Base-by-base conservation (phyloP, 2,113 vertebrate genomes). In the Heteronetta atricapilla region DNA sequence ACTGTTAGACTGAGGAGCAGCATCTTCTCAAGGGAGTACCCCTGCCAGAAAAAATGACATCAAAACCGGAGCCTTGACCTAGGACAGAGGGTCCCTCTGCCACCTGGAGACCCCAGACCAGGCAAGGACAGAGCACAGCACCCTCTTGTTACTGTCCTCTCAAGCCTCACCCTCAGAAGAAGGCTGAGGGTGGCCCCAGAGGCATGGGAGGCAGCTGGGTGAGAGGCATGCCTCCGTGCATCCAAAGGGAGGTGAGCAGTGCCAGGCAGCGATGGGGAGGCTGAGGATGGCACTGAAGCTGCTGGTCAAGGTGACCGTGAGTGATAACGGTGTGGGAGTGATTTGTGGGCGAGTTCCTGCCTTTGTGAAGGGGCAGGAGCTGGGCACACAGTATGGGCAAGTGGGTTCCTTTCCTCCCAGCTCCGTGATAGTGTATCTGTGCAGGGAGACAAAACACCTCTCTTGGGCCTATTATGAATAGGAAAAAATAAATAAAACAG, bases 201-300 rank as follows among this genome's bases (percentile, higher is more conserved):
- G 31, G 34, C 46, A 62, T 6, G 31, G 16, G 34, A 64, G 22
- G 28, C 26, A 63, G 63, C 31, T 2, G 10, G 56, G 40, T 0
- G 1, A 52, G 42, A 33, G 23, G 8, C 11, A 23, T n/a, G 13
- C 26, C 56, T 23, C 3, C 2, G 33, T 1, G 2, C 4, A 26
- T 53, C 44, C 63, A 59, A 66, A 38, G 8, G 66, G 26, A 58
- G 36, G 44, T 0, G 7, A 48, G 53, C 26, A 40, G 53, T 62
- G n/a, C 70, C 83, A n/a, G 50, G 69, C 63, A 38, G 36, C 25
- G 42, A 26, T 1, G 1, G 38, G 15, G 53, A 73, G 17, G 31
- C 42, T 60, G 52, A 40, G 36, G 52, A 23, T 29, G 40, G 78
- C n/a, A 62, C 40, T 50, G 74, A 36, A 62, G 52, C 42, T n/a